Base-by-base conservation (phyloP, 2,797 vertebrate species). In the Erithacus rubecula region DNA sequence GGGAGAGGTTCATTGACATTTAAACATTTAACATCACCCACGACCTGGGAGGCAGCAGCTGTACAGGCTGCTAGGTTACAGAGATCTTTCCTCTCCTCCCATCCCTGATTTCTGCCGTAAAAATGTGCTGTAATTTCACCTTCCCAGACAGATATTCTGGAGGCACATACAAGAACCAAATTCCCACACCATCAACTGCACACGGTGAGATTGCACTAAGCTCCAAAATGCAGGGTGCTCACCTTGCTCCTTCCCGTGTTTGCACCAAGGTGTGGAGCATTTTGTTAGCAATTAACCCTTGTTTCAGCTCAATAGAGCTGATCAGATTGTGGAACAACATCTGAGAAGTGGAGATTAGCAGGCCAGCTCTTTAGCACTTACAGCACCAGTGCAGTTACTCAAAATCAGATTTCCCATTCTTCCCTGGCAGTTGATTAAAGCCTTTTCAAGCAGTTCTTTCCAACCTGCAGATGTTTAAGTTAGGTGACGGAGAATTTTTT, bases 261-360 rank as follows among this genome's bases (percentile, higher is more conserved):
- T 34, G 12, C 20, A 52, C 17, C 12, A 74, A 84, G 20, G 39
- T 72, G 49, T 72, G 55, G 56, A 68, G 83, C 11, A 37, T 91
- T 95, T 87, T 67, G 83, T 83, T 27, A 49, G 76, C 87, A 95
- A 96, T 97, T 97, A 97, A 97, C 96, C 89, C 86, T 72, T 89
- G 29, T 75, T 94, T 86, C 86, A 85, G 63, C 60, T 96, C 90
- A 79, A 78, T 87, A 74, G 52, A 65, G 59, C 64, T 87, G 91
- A 97, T 96, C 87, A 89, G 91, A 89, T 94, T 94, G 90, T 94
- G 62, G 60, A 93, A 90, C 59, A 86, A 92, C 86, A 95, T 92
- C 67, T 94, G 89, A 96, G 77, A 92, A 89, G 58, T 36, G 34
- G 76, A 89, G 87, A 94, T 95, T 89, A 96, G 49, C 70, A 75